Evolutionary conservation across 2,797 vertebrate genomes (phyloP).

Genomic region (Sebastes vulpes): DNA sequence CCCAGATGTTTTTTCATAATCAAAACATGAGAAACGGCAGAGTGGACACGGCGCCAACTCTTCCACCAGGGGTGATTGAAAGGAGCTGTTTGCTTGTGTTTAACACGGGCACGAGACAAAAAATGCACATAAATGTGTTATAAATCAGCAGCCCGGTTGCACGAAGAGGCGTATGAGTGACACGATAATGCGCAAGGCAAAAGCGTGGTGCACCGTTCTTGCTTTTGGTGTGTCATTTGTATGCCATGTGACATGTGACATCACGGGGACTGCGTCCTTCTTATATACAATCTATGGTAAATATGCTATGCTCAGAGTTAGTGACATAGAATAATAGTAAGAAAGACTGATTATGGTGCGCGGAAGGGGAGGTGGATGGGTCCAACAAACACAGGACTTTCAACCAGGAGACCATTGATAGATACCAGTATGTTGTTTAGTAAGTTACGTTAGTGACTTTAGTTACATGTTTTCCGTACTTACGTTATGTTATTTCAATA

Average conservation of each 20-base stretch:
- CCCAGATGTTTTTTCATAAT: constrained; percentile 82
- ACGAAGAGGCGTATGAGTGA: background rate
- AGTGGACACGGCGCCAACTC: constrained; percentile 63
- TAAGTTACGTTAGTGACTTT: no score
- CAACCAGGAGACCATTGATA: no score
- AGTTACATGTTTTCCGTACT: background rate
- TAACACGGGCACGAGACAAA: constrained; percentile 27
- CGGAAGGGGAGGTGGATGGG: accelerated
- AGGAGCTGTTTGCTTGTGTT: constrained; percentile 51
- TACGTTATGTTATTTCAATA: background rate
- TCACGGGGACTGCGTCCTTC: no score
- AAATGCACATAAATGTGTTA: constrained; percentile 2
- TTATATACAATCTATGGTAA: no score
- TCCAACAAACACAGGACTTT: no score
- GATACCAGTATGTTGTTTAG: no score
- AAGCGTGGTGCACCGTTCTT: background rate
- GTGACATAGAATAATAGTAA: no score
- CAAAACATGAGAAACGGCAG: constrained; percentile 74
- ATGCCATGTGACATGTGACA: background rate
- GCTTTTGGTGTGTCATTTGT: background rate
- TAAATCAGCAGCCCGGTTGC: background rate
- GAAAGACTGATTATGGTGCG: accelerated
- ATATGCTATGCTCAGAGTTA: no score
- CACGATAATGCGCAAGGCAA: no score
- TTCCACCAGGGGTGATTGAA: constrained; percentile 56